Base-by-base conservation (phyloP, 1,140 invertebrate species). In the Camponotus floridanus region DNA sequence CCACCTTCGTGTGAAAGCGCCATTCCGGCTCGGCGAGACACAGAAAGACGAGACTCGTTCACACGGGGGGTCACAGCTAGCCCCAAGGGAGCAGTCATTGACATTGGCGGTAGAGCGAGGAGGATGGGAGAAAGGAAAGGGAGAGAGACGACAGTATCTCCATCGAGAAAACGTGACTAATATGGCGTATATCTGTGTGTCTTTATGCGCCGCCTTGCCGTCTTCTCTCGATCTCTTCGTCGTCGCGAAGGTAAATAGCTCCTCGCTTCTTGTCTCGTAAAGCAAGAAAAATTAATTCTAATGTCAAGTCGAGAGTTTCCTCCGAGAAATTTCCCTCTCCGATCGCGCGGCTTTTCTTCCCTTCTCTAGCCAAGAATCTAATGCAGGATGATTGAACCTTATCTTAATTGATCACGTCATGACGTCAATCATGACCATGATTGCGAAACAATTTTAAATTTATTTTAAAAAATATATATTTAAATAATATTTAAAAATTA, bases 1-100 rank as follows among this genome's bases (percentile, higher is more conserved):
- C 86, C 88, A 90, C 80, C 91, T 90, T 87, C 91, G 90, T 92
- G 92, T 92, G 92, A 93, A 93, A 93, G 92, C 92, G 90, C 86
- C 68, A 84, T 90, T 89, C 89, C 85, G 70, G 33, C 71, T 79
- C 48, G 48, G 61, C 73, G 83, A 90, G 59, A 88, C 70, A 88
- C 65, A 86, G 87, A 91, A 88, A 91, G 87, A 91, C 87, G 87
- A 91, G 90, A 86, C 85, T 87, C 81, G 85, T 90, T 92, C 89
- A 85, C 88, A 91, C 91, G 90, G 86, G 89, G 89, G 89, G 89
- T 91, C 90, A 90, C 74, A 87, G 79, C 89, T 80, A 90, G 86
- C 90, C 88, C 85, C 88, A 91, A 90, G 87, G 89, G 89, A 93
- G 90, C 92, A 93, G 93, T 93, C 93, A 93, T 93, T 93, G 93